Conservation (phyloP, 2,888 invertebrate species). For the Mamestra brassicae region DNA sequence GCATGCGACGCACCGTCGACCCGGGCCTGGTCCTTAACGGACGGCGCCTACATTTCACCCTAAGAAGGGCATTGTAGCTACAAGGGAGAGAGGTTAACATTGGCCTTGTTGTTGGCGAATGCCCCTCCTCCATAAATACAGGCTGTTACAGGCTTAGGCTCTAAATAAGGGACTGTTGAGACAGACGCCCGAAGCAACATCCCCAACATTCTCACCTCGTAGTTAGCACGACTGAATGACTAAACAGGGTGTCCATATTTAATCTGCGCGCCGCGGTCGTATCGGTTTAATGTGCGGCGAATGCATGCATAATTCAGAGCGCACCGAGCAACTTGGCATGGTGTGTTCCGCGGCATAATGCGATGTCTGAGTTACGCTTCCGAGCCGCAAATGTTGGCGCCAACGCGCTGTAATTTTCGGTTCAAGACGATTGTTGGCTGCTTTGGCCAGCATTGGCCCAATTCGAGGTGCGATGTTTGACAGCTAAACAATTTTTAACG, state of each 20-base stretch:
- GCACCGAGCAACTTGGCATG: conserved; percentile 71
- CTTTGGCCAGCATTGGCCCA: conserved; percentile 44
- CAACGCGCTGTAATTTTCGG: conserved; percentile 53
- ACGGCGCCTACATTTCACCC: background rate
- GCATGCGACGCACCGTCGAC: too few relatives aligned
- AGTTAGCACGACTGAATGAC: conserved; percentile 79
- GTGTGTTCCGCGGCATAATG: conserved; percentile 73
- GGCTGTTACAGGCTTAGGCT: conserved; percentile 34
- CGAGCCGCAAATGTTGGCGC: conserved; percentile 61
- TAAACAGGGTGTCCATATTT: conserved; percentile 84
- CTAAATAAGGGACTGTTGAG: conserved; percentile 40
- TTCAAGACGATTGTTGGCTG: conserved; percentile 27
- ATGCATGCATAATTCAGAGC: conserved; percentile 81
- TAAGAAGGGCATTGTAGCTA: background rate
- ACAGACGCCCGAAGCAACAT: conserved; percentile 39
- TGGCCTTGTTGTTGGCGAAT: conserved; percentile 23
- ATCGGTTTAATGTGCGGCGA: conserved; percentile 81
- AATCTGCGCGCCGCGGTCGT: conserved; percentile 77
- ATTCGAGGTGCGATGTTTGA: conserved; percentile 41
- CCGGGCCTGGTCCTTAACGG: too few relatives aligned
- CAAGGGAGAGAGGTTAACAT: conserved; percentile 19
- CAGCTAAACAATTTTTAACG: conserved; percentile 39
- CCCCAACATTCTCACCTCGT: conserved; percentile 73
- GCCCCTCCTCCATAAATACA: conserved; percentile 4
- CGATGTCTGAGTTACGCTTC: conserved; percentile 68